phyloP scores from a whole-genome alignment of 23 tunicate genomes.

The Corella eumyota region DNA sequence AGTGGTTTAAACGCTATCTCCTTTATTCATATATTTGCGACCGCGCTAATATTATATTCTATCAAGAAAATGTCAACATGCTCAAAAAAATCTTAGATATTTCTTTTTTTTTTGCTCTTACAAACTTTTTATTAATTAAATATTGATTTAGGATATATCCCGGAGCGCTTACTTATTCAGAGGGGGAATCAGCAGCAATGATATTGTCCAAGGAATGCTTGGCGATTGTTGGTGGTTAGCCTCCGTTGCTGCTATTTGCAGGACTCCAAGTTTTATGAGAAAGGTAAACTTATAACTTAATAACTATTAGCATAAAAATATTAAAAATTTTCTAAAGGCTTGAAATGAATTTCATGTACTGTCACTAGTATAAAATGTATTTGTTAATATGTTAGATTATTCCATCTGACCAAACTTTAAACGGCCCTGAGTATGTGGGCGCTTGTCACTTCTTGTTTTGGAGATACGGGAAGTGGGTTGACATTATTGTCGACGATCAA shows the following conservation, averaged over 20 bases:
- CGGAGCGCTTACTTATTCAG: slow-evolving; percentile 26
- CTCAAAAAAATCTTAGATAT: too few species aligned
- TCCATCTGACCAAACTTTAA: slow-evolving; percentile 46
- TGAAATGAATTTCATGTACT: too few species aligned
- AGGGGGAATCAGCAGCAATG: slow-evolving; percentile 47
- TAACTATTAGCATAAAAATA: neutral
- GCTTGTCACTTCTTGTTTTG: slow-evolving; percentile 84
- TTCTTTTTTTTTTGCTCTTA: neutral
- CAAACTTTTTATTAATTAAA: neutral
- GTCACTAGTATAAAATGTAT: too few species aligned
- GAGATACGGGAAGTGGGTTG: slow-evolving; percentile 86
- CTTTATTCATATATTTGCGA: too few species aligned
- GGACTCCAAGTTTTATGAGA: slow-evolving; percentile 32
- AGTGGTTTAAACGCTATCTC: too few species aligned
- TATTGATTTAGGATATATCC: slow-evolving; percentile 38
- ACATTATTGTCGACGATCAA: slow-evolving; percentile 73
- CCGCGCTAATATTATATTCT: too few species aligned
- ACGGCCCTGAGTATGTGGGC: slow-evolving; percentile 74
- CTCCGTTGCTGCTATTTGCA: slow-evolving; percentile 62
- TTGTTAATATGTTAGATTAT: slow-evolving; percentile 42
- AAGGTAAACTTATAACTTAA: slow-evolving; percentile 15
- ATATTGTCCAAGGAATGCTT: slow-evolving; percentile 65
- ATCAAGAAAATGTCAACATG: too few species aligned
- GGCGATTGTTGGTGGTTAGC: slow-evolving; percentile 95
- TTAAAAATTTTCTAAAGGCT: neutral